Percentiles rank a stretch among this genome's conserved stretches.
These are phyloP conservation scores for Conger conger DNA, from an alignment of 2,113 vertebrate species.

Conservation along the genomic window DNA sequence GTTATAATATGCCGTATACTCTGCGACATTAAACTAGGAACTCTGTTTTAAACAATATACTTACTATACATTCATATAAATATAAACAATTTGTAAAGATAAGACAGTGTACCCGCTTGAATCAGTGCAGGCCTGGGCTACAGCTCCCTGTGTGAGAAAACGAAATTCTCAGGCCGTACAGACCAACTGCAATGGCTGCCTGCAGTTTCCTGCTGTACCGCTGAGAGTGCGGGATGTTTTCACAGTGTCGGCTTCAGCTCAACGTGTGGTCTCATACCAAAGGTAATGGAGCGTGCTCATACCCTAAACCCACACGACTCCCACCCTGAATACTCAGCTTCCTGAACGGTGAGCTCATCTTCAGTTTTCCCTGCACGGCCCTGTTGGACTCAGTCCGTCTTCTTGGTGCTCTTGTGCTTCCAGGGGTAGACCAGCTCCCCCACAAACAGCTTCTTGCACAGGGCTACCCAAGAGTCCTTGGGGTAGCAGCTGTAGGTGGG, in stretches of 20 bases:
- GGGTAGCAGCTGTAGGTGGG: constrained; percentile 88
- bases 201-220: background rate
- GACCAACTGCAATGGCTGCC: background rate
- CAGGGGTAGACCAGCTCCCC: constrained; percentile 96
- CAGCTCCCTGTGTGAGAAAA: background rate
- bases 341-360: background rate
- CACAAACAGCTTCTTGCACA: constrained; percentile 89
- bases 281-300: background rate
- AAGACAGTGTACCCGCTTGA: background rate
- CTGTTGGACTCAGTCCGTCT: constrained; percentile 73
- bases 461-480: constrained; percentile 83
- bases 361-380: background rate
- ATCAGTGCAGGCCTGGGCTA: background rate
- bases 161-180: background rate
- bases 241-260: background rate
- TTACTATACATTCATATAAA: background rate
- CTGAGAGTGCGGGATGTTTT: background rate
- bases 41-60: background rate
- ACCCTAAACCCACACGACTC: background rate
- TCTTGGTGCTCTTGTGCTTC: constrained; percentile 84
- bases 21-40: background rate
- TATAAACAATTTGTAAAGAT: background rate
- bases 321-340: background rate
- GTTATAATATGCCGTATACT: background rate
- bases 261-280: background rate